Conservation (phyloP, 1,140 invertebrate species). For the Yoshiicerus persimilis region DNA sequence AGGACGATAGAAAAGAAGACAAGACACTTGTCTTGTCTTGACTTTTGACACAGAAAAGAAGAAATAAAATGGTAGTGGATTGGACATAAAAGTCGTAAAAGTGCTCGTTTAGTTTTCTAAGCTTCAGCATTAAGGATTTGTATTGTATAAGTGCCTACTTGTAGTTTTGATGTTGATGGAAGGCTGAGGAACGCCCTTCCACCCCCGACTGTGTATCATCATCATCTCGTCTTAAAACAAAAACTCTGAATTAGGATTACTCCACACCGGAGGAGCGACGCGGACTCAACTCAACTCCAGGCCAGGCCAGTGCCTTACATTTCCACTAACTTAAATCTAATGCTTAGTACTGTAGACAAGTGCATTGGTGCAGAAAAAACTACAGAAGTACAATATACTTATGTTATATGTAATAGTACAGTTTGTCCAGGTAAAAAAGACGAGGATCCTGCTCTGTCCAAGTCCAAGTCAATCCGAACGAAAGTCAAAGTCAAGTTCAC, state of each 20-base stretch:
- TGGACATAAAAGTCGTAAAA: constrained; percentile 16
- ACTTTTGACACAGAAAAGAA: constrained; percentile 9
- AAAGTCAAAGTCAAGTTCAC: neutral
- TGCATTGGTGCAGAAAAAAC: neutral
- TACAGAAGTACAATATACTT: neutral
- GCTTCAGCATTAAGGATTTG: constrained; percentile 9
- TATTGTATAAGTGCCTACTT: neutral
- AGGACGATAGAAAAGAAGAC: neutral
- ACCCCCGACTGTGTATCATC: constrained; percentile 17
- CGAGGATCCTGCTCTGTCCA: neutral
- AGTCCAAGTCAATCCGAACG: neutral
- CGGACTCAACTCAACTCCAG: neutral
- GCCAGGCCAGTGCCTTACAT: neutral
- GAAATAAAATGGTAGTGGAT: constrained; percentile 18
- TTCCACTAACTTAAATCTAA: neutral
- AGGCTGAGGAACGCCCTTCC: constrained; percentile 12
- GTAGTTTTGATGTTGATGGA: constrained; percentile 9
- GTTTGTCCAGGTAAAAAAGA: neutral
- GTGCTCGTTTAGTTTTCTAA: constrained; percentile 1
- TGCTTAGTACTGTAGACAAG: neutral
- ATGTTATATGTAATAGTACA: neutral
- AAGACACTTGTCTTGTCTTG: neutral
- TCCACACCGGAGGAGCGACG: neutral
- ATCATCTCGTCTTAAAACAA: neutral
- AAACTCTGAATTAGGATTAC: constrained; percentile 12